A percentile compares a stretch with the other conserved stretches of the same genome.
Conservation (phyloP, 2,888 invertebrate genomes). For the Tenthredo notha region DNA sequence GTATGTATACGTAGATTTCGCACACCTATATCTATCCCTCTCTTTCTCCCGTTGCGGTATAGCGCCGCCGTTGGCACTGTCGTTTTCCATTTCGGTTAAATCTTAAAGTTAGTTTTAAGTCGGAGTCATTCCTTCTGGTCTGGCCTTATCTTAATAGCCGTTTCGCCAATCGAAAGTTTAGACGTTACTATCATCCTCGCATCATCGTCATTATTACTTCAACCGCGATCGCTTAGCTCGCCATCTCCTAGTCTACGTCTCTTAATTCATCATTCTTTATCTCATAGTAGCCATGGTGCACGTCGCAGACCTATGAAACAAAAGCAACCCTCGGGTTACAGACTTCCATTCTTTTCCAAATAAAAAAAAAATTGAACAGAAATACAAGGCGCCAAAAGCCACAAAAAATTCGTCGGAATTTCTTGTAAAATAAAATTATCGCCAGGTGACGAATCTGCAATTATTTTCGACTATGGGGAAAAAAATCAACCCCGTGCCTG, state of each 20-base stretch:
- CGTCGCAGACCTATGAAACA: background rate
- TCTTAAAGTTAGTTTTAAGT: conserved; percentile 60
- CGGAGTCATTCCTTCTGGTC: conserved; percentile 45
- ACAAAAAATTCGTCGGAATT: background rate
- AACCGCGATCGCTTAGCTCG: conserved; percentile 7
- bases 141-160: conserved; percentile 70
- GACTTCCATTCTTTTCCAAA: background rate
- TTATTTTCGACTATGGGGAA: background rate
- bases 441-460: background rate
- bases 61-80: conserved; percentile 1
- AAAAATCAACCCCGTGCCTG: background rate
- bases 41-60: background rate
- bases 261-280: conserved; percentile 5
- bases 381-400: background rate
- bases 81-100: conserved; percentile 58
- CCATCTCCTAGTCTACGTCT: background rate
- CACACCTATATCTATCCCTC: conserved; percentile 24
- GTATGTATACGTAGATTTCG: conserved; percentile 33
- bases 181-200: conserved; percentile 68
- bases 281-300: background rate
- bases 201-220: conserved; percentile 5
- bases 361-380: too few relatives aligned
- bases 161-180: conserved; percentile 71
- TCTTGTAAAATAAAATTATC: background rate
- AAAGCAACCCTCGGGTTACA: background rate